Evolutionary conservation across 2,888 invertebrate genomes (phyloP).

Genomic region (Hybos culiciformis): DNA sequence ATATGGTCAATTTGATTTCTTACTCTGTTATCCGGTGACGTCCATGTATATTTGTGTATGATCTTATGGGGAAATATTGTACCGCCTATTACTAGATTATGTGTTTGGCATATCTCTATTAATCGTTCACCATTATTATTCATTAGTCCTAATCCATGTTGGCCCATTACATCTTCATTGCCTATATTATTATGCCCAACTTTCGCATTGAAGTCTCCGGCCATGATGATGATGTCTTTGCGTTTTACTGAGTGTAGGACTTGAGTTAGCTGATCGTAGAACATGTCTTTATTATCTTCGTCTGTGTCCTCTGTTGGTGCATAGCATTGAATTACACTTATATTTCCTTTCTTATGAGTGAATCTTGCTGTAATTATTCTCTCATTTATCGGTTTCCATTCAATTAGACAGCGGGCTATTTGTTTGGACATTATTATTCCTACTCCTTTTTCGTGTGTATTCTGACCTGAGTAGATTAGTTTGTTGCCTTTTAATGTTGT

Average conservation of each 20-base stretch:
- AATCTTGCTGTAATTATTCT: neutral
- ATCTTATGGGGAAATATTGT: slow-evolving; percentile 2
- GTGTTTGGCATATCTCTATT: neutral
- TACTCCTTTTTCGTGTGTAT: neutral
- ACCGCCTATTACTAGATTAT: neutral
- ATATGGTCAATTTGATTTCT: slow-evolving; percentile 3
- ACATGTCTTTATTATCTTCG: neutral
- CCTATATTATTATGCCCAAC: neutral
- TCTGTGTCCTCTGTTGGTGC: neutral
- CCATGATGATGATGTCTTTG: neutral
- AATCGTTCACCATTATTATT: neutral
- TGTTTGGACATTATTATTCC: too few species aligned
- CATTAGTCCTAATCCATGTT: neutral
- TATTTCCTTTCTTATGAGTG: neutral
- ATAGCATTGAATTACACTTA: neutral
- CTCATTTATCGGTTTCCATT: neutral
- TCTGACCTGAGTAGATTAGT: neutral
- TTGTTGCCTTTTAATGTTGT: neutral
- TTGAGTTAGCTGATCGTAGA: neutral
- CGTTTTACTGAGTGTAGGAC: neutral
- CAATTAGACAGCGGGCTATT: too few species aligned
- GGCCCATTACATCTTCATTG: neutral
- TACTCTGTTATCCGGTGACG: neutral
- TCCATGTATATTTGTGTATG: slow-evolving; percentile 5
- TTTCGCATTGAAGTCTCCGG: neutral